Conservation (phyloP, 2,888 invertebrate genomes). For the Ligdia adustata region DNA sequence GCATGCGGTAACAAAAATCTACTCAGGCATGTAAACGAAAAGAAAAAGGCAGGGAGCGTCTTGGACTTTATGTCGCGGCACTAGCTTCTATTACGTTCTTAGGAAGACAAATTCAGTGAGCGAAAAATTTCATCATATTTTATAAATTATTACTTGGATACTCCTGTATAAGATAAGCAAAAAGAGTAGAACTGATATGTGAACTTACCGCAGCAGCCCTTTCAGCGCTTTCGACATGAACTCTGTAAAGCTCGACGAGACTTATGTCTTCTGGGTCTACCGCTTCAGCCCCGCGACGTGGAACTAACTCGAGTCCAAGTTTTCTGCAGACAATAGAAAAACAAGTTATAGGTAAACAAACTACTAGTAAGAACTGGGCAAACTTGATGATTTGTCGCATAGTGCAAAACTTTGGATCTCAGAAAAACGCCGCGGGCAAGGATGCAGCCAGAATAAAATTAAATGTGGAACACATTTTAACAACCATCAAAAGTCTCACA, state of each 20-base stretch:
- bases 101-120: too few species aligned
- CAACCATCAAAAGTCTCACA: background rate
- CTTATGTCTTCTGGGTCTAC: slow-evolving; percentile 96
- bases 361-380: too few species aligned
- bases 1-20: slow-evolving; percentile 30
- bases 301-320: slow-evolving; percentile 95
- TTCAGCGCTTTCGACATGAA: slow-evolving; percentile 90
- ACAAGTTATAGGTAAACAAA: too few species aligned
- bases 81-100: too few species aligned
- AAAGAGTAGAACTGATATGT: too few species aligned
- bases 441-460: background rate
- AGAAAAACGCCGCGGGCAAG: background rate
- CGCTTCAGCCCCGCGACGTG: slow-evolving; percentile 94
- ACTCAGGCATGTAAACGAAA: slow-evolving; percentile 29
- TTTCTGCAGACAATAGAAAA: slow-evolving; percentile 85
- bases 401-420: too few species aligned
- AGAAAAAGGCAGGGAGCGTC: slow-evolving; percentile 15
- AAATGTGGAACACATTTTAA: too few species aligned
- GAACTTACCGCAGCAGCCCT: slow-evolving; percentile 89
- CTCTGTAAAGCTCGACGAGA: slow-evolving; percentile 94
- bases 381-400: too few species aligned
- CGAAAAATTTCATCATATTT: too few species aligned
- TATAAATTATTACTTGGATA: too few species aligned
- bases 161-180: too few species aligned
- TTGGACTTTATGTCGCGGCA: slow-evolving; percentile 14